A percentile compares a stretch with the other conserved stretches of the same genome.
Evolutionary conservation across 2,113 vertebrate genomes (phyloP).

Genomic region (Menidia beryllina): DNA sequence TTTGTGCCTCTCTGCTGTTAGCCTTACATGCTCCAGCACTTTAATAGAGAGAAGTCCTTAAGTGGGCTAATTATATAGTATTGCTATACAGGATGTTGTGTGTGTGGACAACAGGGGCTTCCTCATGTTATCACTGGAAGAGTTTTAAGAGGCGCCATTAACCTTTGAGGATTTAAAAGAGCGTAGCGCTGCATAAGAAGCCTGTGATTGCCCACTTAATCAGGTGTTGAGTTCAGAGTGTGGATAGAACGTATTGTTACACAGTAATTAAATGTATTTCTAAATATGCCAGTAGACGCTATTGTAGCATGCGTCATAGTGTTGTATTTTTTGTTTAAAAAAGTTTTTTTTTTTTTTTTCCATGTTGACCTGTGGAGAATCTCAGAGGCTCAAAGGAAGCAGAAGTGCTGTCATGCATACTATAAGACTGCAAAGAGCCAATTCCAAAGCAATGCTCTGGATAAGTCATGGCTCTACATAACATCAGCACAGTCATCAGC

Average conservation of each 20-base stretch:
- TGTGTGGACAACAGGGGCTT: slow-evolving; percentile 55
- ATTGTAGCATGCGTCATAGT: not conserved
- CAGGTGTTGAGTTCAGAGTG: slow-evolving; percentile 50
- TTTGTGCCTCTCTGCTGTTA: slow-evolving; percentile 73
- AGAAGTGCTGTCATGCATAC: slow-evolving; percentile 50
- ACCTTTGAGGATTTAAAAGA: slow-evolving; percentile 77
- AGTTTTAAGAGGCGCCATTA: slow-evolving; percentile 74
- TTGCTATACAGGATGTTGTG: slow-evolving; percentile 59
- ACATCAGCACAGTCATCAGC: slow-evolving; percentile 36
- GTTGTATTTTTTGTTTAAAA: slow-evolving; percentile 8
- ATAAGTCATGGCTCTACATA: slow-evolving; percentile 38
- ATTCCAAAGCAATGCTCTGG: slow-evolving; percentile 12
- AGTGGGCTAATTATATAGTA: slow-evolving; percentile 81
- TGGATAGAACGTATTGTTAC: slow-evolving; percentile 1
- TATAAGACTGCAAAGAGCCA: slow-evolving; percentile 24
- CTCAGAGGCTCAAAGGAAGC: slow-evolving; percentile 33
- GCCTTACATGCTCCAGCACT: slow-evolving; percentile 79
- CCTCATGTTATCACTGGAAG: slow-evolving; percentile 64
- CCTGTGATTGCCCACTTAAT: slow-evolving; percentile 71
- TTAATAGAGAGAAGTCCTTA: slow-evolving; percentile 77
- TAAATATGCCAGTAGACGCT: not conserved
- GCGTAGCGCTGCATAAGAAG: slow-evolving; percentile 47
- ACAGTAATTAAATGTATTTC: slow-evolving; percentile 8
- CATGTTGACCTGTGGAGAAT: slow-evolving; percentile 5
- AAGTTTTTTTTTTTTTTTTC: not conserved